A percentile compares a stretch with the other conserved stretches of the same genome.
These are phyloP conservation scores for Amphilophus citrinellus DNA, from an alignment of 2,113 vertebrate species.

Conservation along the genomic window DNA sequence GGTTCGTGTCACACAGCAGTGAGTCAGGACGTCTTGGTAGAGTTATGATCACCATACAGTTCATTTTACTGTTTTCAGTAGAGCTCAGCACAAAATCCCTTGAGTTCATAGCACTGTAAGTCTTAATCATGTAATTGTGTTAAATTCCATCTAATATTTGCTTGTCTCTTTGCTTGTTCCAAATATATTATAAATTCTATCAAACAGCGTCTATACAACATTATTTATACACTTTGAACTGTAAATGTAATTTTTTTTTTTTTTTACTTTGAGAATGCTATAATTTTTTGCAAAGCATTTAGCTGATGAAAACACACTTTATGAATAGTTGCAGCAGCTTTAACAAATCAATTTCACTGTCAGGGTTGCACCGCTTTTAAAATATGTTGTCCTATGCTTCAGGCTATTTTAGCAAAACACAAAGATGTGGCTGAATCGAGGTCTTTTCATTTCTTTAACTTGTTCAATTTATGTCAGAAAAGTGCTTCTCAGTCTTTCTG, in stretches of 20 bases:
- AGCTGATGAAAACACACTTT: neutral
- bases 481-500: neutral
- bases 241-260: no score
- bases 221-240: no score
- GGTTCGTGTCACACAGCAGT: neutral
- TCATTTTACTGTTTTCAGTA: neutral
- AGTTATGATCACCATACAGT: neutral
- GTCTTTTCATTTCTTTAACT: neutral
- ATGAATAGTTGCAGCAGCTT: neutral
- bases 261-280: neutral
- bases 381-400: neutral
- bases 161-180: no score
- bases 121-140: neutral
- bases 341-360: neutral
- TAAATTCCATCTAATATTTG: no score
- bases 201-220: neutral
- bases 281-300: neutral
- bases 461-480: neutral
- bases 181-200: neutral
- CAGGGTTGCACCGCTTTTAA: slow-evolving; percentile 2
- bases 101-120: neutral
- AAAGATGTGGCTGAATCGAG: slow-evolving; percentile 15
- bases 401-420: neutral
- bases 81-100: neutral
- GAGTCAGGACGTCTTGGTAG: neutral